A percentile compares a stretch with the other conserved stretches of the same genome.
phyloP scores from a whole-genome alignment of 2,113 vertebrate species.

The Apeltes quadracus region DNA sequence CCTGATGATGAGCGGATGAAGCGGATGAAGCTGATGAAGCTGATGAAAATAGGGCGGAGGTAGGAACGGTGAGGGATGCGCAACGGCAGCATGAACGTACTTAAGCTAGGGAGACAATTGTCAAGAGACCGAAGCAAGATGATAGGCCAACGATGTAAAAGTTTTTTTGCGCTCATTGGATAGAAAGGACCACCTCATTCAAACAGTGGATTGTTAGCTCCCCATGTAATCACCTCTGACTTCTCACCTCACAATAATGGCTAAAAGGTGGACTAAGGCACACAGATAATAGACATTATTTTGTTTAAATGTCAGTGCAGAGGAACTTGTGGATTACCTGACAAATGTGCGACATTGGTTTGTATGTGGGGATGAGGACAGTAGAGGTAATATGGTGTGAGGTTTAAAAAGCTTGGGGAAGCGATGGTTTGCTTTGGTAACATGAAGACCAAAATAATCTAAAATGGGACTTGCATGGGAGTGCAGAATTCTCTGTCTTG shows the following conservation, averaged over 20 bases:
- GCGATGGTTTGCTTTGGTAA: background rate
- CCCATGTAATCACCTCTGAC: conserved; percentile 53
- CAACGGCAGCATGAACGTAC: too few relatives aligned
- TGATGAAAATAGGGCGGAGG: too few relatives aligned
- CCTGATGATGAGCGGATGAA: too few relatives aligned
- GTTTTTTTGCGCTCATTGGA: too few relatives aligned
- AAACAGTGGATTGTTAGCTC: background rate
- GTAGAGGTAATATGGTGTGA: background rate
- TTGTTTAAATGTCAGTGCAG: conserved; percentile 31
- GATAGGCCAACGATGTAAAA: too few relatives aligned
- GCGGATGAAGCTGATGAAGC: too few relatives aligned
- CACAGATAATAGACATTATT: conserved; percentile 41
- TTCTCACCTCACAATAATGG: conserved; percentile 39
- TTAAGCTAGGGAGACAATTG: too few relatives aligned
- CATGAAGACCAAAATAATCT: background rate
- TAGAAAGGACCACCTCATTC: too few relatives aligned
- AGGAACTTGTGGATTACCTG: conserved; percentile 19
- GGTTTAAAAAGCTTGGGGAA: background rate
- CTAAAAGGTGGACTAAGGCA: conserved; percentile 42
- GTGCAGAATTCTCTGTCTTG: background rate
- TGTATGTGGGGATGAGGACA: conserved; percentile 5
- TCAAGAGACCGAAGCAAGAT: too few relatives aligned
- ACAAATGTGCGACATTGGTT: conserved; percentile 25
- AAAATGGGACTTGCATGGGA: background rate
- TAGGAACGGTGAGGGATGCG: too few relatives aligned